These are phyloP conservation scores for Esperia sulphurella DNA, from an alignment of 2,888 invertebrate species.

Conservation along the genomic window DNA sequence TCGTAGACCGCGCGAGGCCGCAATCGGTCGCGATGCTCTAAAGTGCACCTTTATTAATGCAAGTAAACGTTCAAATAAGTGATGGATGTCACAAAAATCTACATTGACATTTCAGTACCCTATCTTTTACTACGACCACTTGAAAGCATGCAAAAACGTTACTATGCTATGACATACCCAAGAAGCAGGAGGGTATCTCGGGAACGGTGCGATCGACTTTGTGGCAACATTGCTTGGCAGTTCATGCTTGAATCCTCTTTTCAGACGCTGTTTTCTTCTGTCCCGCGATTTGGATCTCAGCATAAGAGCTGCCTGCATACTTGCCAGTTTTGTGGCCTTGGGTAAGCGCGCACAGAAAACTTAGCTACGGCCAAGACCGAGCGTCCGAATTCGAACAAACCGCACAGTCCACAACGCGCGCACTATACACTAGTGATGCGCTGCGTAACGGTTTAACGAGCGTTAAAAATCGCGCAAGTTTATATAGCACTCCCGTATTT, in stretches of 20 bases:
- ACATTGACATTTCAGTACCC: no score
- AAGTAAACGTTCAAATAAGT: no score
- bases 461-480: slow-evolving; percentile 11
- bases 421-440: slow-evolving; percentile 20
- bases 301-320: slow-evolving; percentile 96
- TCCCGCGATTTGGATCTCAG: slow-evolving; percentile 94
- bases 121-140: background rate
- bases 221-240: slow-evolving; percentile 93
- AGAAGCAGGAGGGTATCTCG: slow-evolving; percentile 90
- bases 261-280: slow-evolving; percentile 87
- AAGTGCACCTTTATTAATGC: no score
- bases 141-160: background rate
- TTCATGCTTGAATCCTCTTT: slow-evolving; percentile 86
- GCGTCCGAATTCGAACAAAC: slow-evolving; percentile 7
- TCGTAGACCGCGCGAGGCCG: no score
- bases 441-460: slow-evolving; percentile 3
- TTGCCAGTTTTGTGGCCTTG: slow-evolving; percentile 79
- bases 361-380: slow-evolving; percentile 31
- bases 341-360: slow-evolving; percentile 40
- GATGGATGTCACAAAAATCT: no score
- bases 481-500: slow-evolving; percentile 13
- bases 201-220: slow-evolving; percentile 91
- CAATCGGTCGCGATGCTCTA: no score
- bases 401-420: slow-evolving; percentile 17
- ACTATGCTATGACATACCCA: slow-evolving; percentile 76